A percentile compares a stretch with the other conserved stretches of the same genome.
Conservation (phyloP, 2,888 invertebrate species). For the Chrysina gloriosa region DNA sequence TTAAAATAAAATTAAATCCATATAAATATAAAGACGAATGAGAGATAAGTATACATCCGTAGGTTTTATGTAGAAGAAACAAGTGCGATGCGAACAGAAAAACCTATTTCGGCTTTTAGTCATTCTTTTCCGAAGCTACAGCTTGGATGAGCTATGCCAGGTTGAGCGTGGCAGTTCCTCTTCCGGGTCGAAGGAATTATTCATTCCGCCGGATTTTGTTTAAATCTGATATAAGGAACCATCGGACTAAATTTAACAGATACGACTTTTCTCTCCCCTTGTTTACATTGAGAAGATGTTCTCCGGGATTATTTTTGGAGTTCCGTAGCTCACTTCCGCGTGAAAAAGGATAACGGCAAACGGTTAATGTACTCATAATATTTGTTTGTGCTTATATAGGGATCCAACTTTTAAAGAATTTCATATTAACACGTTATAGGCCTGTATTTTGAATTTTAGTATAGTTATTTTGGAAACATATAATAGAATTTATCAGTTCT, state of each 20-base stretch:
- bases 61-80: too few species aligned
- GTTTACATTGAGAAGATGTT: conserved; percentile 35
- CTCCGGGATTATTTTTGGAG: conserved; percentile 16
- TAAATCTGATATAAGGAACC: conserved; percentile 48
- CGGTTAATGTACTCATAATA: conserved; percentile 24
- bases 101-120: too few species aligned
- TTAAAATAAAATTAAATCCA: too few species aligned
- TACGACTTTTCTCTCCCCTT: conserved; percentile 28
- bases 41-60: too few species aligned
- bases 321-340: conserved; percentile 16
- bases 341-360: conserved; percentile 24
- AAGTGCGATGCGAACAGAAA: too few species aligned
- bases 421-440: too few species aligned
- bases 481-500: too few species aligned
- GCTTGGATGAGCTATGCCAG: conserved; percentile 45
- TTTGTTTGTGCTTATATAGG: neutral
- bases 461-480: too few species aligned
- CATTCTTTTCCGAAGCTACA: conserved; percentile 49
- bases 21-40: too few species aligned
- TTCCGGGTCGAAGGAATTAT: conserved; percentile 50
- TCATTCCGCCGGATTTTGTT: conserved; percentile 47
- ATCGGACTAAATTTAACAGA: conserved; percentile 36
- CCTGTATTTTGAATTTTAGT: too few species aligned
- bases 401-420: too few species aligned
- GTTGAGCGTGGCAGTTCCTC: conserved; percentile 48